These are phyloP conservation scores for Phymatocera aterrima DNA, from an alignment of 2,888 invertebrate species.

Conservation along the genomic window DNA sequence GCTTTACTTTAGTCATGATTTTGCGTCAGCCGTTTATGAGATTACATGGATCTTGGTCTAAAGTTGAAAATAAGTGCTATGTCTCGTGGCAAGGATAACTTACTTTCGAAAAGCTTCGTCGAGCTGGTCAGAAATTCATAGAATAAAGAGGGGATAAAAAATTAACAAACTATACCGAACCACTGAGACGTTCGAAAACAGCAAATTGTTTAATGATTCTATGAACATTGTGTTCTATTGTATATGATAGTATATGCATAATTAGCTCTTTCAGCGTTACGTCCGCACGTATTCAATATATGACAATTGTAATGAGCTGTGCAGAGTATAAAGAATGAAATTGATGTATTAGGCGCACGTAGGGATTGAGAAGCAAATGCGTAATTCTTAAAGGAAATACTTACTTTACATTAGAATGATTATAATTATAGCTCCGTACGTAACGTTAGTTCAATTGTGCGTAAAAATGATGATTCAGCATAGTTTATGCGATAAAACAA, in stretches of 20 bases:
- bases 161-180: not conserved
- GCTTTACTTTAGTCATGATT: too few relatives aligned
- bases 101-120: too few relatives aligned
- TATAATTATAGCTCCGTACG: not conserved
- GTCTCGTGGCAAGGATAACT: too few relatives aligned
- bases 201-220: not conserved
- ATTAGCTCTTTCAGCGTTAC: not conserved
- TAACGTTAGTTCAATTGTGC: not conserved
- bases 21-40: too few relatives aligned
- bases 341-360: too few relatives aligned
- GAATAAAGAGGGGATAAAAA: not conserved
- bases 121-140: too few relatives aligned
- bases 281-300: not conserved
- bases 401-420: constrained; percentile 1
- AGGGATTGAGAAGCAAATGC: not conserved
- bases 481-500: not conserved
- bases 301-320: too few relatives aligned
- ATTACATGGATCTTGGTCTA: too few relatives aligned
- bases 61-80: too few relatives aligned
- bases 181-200: not conserved
- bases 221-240: not conserved
- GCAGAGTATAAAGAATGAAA: too few relatives aligned
- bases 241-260: not conserved
- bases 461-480: not conserved
- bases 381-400: not conserved